Conservation (phyloP, 2,113 vertebrate genomes). For the Neolamprologus toae region DNA sequence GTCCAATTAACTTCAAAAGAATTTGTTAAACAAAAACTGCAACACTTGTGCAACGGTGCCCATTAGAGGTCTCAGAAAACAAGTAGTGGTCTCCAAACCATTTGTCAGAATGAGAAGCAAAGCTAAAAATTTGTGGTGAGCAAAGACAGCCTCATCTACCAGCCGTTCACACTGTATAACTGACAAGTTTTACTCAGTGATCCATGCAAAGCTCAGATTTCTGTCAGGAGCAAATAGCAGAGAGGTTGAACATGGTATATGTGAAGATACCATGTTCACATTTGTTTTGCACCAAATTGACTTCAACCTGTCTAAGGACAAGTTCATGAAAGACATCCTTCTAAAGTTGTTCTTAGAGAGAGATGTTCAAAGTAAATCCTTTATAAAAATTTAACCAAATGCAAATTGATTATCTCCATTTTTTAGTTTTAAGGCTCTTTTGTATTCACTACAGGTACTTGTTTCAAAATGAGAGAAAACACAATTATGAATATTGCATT, state of each 20-base stretch:
- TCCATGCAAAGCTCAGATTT: neutral
- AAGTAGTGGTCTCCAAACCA: neutral
- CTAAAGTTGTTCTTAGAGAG: neutral
- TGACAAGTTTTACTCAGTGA: neutral
- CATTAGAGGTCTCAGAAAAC: neutral
- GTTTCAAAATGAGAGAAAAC: neutral
- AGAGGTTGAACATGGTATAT: neutral
- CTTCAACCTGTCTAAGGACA: neutral
- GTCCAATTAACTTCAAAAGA: neutral
- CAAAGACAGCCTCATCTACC: neutral
- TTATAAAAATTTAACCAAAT: neutral
- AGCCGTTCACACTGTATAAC: neutral
- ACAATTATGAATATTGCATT: neutral
- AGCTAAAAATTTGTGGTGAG: neutral
- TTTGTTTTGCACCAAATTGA: neutral
- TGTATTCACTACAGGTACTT: neutral
- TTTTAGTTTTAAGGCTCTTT: neutral
- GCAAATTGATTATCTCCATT: neutral
- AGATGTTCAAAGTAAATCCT: neutral
- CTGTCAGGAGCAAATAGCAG: neutral
- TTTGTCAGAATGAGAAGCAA: neutral
- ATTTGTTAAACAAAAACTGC: neutral
- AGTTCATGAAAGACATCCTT: fast-evolving
- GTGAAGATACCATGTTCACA: neutral
- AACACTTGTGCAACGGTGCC: neutral